phyloP scores from a whole-genome alignment of 2,888 invertebrate species.

The Agrochola lychnidis region DNA sequence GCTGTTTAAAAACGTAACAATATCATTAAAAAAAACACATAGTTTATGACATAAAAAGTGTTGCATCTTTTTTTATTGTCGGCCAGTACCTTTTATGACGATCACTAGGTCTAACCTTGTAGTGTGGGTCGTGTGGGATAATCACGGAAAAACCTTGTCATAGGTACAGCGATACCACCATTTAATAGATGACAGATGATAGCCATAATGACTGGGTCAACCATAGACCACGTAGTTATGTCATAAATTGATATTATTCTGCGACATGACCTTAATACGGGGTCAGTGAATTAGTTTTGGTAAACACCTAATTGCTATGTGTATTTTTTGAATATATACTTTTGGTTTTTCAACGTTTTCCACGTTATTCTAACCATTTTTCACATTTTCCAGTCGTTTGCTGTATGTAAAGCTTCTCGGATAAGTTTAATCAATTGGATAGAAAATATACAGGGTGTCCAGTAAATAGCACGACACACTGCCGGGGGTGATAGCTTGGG shows the following conservation, averaged over 20 bases:
- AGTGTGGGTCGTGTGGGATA: slow-evolving; percentile 41
- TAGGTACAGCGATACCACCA: slow-evolving; percentile 25
- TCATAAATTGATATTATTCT: slow-evolving; percentile 44
- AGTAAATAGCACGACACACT: too few relatives aligned
- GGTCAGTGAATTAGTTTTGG: slow-evolving; percentile 47
- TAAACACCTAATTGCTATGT: background rate
- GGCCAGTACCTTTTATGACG: slow-evolving; percentile 17
- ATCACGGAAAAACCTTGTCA: slow-evolving; percentile 59
- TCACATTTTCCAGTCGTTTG: background rate
- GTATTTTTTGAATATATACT: background rate
- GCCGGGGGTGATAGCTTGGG: too few relatives aligned
- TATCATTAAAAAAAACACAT: background rate
- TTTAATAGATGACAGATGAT: slow-evolving; percentile 53
- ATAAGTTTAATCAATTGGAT: background rate
- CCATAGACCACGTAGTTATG: slow-evolving; percentile 48
- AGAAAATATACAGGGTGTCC: too few relatives aligned
- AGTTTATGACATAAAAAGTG: background rate
- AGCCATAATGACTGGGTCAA: slow-evolving; percentile 56
- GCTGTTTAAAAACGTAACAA: background rate
- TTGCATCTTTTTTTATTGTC: slow-evolving; percentile 8
- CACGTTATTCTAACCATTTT: background rate
- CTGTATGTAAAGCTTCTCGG: background rate
- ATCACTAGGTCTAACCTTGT: slow-evolving; percentile 34
- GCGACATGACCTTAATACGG: slow-evolving; percentile 52
- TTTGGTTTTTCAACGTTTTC: background rate